phyloP scores from a whole-genome alignment of 1,140 invertebrate genomes.

The Palaemon carinicauda region DNA sequence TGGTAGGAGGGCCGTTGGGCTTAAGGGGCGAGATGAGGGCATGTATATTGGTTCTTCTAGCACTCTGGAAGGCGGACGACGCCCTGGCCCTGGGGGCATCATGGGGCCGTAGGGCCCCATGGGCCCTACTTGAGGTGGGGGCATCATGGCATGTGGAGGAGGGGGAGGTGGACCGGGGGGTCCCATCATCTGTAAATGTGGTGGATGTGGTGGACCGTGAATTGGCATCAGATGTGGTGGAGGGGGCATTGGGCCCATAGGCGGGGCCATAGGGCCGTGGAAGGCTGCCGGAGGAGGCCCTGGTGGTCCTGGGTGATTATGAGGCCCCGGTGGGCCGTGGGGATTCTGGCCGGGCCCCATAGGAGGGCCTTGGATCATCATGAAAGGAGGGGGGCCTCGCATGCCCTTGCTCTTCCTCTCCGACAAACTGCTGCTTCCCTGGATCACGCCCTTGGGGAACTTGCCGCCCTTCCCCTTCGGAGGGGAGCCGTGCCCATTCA shows the following conservation, averaged over 20 bases:
- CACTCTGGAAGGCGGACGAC: constrained; percentile 58
- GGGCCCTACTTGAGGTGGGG: no score
- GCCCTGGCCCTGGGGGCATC: constrained; percentile 54
- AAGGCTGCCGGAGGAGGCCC: constrained; percentile 49
- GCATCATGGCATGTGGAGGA: constrained; percentile 61
- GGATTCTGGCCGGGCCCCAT: no score
- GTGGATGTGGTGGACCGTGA: constrained; percentile 55
- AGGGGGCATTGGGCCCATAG: constrained; percentile 62
- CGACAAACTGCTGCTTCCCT: constrained; percentile 52
- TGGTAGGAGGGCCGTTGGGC: constrained; percentile 72
- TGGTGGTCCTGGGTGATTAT: constrained; percentile 56
- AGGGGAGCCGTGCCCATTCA: constrained; percentile 55
- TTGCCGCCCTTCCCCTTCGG: constrained; percentile 58
- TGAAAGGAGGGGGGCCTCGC: constrained; percentile 60
- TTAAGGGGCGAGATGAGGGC: constrained; percentile 70
- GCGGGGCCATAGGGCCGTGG: constrained; percentile 43
- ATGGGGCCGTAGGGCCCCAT: constrained; percentile 59
- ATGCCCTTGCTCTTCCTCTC: constrained; percentile 55
- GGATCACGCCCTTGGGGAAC: constrained; percentile 57
- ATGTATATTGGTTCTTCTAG: constrained; percentile 73
- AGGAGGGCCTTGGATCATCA: constrained; percentile 60
- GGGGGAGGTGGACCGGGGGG: constrained; percentile 57
- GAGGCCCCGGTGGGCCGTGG: constrained; percentile 57
- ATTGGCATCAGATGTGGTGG: constrained; percentile 60
- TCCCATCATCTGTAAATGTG: constrained; percentile 59